Base-by-base conservation (phyloP, 1,140 invertebrate species). In the Chymomyza costata region DNA sequence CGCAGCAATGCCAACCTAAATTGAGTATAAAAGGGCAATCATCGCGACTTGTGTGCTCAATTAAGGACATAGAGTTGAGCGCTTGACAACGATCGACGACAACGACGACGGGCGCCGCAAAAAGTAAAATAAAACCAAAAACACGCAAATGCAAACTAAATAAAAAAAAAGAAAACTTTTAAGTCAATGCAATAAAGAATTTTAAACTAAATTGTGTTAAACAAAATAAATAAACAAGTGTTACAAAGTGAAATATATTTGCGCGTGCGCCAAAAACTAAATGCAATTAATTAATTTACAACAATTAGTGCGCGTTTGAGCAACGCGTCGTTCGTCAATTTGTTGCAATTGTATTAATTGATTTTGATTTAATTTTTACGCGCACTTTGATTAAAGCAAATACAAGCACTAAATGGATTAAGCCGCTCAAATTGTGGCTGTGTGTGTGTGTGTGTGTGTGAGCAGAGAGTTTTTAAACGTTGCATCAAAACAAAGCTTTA, bases 1-100 rank as follows among this genome's bases (percentile, higher is more conserved):
- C 54, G 63, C 54, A 50, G 62, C 64, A 51, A 48, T 61, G 65
- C 64, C 57, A 54, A 47, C 37, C 30, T 74, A 74, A 65, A 74
- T 66, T 78, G 78, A 63, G 76, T 85, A 85, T 85, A 85, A 85
- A 85, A 85, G 60, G 83, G 73, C 83, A 85, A 85, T 85, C 83
- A 85, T 80, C 64, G 65, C 46, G 57, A 62, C 59, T 80, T 81
- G 76, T 62, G 65, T 68, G 54, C 65, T 83, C 83, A 85, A 85
- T 85, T 85, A 85, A 85, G 78, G 59, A 65, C 61, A 54, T 57
- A 66, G 70, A 65, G 50, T 76, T 50, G 71, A 65, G 41, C 71
- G 57, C 62, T 71, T 66, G 51, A 38, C 15, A 45, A 43, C 25
- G 50, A n/a, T 13, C 18, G 21, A 15, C 41, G 41, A 38, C 43